Percentiles rank a stretch among this genome's conserved stretches.
These are phyloP conservation scores for Danio kyathit DNA, from an alignment of 2,797 vertebrate genomes.

Conservation along the genomic window DNA sequence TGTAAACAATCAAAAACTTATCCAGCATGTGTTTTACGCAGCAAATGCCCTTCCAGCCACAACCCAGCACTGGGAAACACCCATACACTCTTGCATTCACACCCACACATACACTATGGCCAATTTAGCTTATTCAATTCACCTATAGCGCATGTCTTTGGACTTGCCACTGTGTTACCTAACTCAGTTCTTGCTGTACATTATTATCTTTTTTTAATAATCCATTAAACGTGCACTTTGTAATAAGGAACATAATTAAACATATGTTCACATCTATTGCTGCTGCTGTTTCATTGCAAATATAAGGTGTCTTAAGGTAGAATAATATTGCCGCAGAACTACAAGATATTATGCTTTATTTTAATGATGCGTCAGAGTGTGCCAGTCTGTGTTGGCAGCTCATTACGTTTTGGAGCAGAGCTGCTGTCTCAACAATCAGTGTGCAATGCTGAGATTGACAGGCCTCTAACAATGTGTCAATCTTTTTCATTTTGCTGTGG, in stretches of 20 bases:
- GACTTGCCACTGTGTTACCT: too few relatives aligned
- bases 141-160: too few relatives aligned
- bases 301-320: neutral
- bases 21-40: too few relatives aligned
- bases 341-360: neutral
- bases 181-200: too few relatives aligned
- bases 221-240: neutral
- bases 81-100: too few relatives aligned
- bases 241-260: neutral
- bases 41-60: too few relatives aligned
- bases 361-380: constrained; percentile 5
- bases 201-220: too few relatives aligned
- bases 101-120: too few relatives aligned
- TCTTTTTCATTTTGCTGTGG: constrained; percentile 3
- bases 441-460: neutral
- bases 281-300: neutral
- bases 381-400: neutral
- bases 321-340: neutral
- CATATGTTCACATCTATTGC: neutral
- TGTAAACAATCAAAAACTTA: too few relatives aligned
- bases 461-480: constrained; percentile 3
- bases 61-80: too few relatives aligned
- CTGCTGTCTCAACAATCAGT: neutral
- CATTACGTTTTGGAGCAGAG: neutral
- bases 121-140: too few relatives aligned